A percentile compares a stretch with the other conserved stretches of the same genome.
These are phyloP conservation scores for Tachystola acroxantha DNA, from an alignment of 2,888 invertebrate species.

Conservation along the genomic window DNA sequence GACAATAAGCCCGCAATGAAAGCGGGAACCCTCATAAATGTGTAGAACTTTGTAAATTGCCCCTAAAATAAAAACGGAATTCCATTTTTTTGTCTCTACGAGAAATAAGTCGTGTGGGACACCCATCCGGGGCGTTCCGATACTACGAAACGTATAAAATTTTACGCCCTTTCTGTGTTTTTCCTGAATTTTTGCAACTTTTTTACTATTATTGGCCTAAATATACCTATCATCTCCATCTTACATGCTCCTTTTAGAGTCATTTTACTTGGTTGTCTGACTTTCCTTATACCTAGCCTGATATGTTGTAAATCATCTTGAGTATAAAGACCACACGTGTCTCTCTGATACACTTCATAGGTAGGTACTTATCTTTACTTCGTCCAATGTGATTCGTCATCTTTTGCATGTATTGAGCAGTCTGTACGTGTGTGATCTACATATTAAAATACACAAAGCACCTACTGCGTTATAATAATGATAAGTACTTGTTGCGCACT, in stretches of 20 bases:
- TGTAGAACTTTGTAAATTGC: conserved; percentile 26
- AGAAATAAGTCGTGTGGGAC: conserved; percentile 1
- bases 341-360: no score
- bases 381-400: no score
- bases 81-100: conserved; percentile 13
- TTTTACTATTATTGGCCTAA: conserved; percentile 31
- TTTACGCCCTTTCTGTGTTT: conserved; percentile 26
- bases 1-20: conserved; percentile 17
- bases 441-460: no score
- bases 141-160: conserved; percentile 25
- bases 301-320: no score
- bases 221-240: conserved; percentile 14
- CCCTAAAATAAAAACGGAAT: conserved; percentile 25
- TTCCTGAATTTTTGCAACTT: conserved; percentile 26
- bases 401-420: no score
- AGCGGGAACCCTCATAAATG: conserved; percentile 16
- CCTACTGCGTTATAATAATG: no score
- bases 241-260: conserved; percentile 13
- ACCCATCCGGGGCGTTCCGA: conserved; percentile 1
- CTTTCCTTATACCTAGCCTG: no score
- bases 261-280: no score
- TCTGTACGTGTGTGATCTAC: no score
- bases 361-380: no score
- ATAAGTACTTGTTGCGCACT: no score
- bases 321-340: no score